phyloP scores from a whole-genome alignment of 1,140 invertebrate genomes.

The Anoplolepis gracilipes region DNA sequence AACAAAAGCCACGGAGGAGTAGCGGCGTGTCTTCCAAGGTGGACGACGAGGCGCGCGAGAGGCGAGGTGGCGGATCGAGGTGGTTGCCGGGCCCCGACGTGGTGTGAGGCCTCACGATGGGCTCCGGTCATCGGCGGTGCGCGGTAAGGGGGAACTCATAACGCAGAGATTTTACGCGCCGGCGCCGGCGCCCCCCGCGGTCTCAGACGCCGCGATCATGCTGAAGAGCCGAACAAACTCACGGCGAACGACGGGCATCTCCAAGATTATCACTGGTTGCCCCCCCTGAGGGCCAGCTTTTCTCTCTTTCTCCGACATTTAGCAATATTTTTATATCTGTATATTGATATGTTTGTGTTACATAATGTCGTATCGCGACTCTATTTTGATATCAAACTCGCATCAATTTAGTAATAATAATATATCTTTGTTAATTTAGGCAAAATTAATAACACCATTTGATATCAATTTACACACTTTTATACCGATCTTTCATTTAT shows the following conservation, averaged over 20 bases:
- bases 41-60: constrained; percentile 59
- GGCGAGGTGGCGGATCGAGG: constrained; percentile 65
- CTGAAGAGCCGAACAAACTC: constrained; percentile 69
- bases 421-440: neutral
- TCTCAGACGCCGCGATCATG: constrained; percentile 85
- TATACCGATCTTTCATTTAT: neutral
- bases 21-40: constrained; percentile 69
- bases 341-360: constrained; percentile 65
- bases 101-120: constrained; percentile 61
- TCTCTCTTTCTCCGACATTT: constrained; percentile 35
- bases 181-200: constrained; percentile 86
- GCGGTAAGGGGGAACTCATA: constrained; percentile 76
- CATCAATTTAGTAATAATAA: neutral
- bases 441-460: neutral
- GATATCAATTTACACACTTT: neutral
- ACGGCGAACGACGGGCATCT: constrained; percentile 58
- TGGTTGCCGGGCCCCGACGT: constrained; percentile 55
- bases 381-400: neutral
- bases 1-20: constrained; percentile 83
- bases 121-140: constrained; percentile 31
- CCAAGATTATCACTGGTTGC: constrained; percentile 72
- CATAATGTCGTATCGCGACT: constrained; percentile 61
- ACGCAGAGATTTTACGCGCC: constrained; percentile 85
- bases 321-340: constrained; percentile 60
- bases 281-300: constrained; percentile 44